Percentiles rank a stretch among this genome's conserved stretches.
Evolutionary conservation across 2,888 invertebrate species (phyloP).

Genomic region (Drosophila leonis): DNA sequence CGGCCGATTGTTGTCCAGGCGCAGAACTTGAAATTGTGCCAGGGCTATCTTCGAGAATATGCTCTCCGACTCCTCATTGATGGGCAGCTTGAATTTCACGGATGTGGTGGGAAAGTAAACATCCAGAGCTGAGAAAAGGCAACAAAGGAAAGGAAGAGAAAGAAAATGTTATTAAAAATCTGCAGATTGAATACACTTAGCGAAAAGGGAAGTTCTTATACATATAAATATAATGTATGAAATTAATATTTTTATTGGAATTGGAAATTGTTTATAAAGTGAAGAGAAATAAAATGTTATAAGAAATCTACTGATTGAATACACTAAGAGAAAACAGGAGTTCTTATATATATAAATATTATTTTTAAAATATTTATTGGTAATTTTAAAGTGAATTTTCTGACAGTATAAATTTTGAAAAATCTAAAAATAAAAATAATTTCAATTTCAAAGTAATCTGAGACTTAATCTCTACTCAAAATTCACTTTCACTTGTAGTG

Average conservation of each 20-base stretch:
- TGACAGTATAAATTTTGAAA: too few species aligned
- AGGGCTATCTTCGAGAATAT: slow-evolving; percentile 84
- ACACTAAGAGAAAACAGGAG: neutral
- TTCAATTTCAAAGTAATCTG: too few species aligned
- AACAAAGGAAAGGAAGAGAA: neutral
- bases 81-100: slow-evolving; percentile 83
- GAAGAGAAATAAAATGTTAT: neutral
- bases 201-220: neutral
- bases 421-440: neutral
- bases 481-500: neutral
- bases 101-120: slow-evolving; percentile 84
- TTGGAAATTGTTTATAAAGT: too few species aligned
- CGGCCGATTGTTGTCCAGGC: slow-evolving; percentile 69
- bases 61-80: slow-evolving; percentile 83
- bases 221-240: neutral
- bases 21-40: slow-evolving; percentile 83
- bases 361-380: too few species aligned
- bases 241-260: too few species aligned
- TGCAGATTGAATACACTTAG: slow-evolving; percentile 2
- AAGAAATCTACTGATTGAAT: slow-evolving; percentile 10
- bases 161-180: slow-evolving; percentile 1
- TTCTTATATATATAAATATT: neutral
- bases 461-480: neutral
- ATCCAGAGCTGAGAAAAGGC: slow-evolving; percentile 75
- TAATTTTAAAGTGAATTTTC: too few species aligned